Base-by-base conservation (phyloP, 2,113 vertebrate genomes). In the Sclerurus mexicanus region DNA sequence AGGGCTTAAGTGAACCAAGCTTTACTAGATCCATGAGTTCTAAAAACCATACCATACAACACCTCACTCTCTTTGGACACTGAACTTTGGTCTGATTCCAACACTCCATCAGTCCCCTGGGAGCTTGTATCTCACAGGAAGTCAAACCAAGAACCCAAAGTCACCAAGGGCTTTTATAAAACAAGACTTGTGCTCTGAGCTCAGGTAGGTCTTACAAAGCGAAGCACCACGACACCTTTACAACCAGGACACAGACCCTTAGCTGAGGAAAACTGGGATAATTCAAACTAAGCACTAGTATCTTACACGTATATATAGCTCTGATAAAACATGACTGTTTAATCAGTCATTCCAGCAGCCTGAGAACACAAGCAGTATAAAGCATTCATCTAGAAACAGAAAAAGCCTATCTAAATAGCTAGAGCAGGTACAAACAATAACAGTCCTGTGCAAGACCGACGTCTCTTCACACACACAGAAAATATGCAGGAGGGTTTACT, bases 11-110 rank as follows among this genome's bases (percentile, higher is more conserved):
- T 27, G 16, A 95, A 60, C 3, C 31, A 16, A 80, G 16, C 12
- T 72, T 69, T 33, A 68, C 16, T 6, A 69, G 27, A 44, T 11
- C 13, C 12, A 10, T 6, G 73, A 76, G 21, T 53, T 79, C 73
- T 39, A 86, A 55, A 4, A 50, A 24, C 21, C 39, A 52, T 0
- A 0, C 44, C 80, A 87, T 6, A 46, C 7, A 67, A 3, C 33
- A 52, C 10, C 12, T 55, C 2, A 0, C 7, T 63, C 25, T 73
- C 55, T 30, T 23, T 14, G 35, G 40, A 76, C 27, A 46, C 20
- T 20, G 35, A 22, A 72, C 33, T 68, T 76, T 7, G 12, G 18
- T 44, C 14, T 52, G 35, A 80, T 64, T 80, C 86, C 72, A 86
- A 25, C 9, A 58, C 20, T 14, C 24, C 16, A 37, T 28, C 25